A percentile compares a stretch with the other conserved stretches of the same genome.
Evolutionary conservation across 2,888 invertebrate species (phyloP).

Genomic region (Willowsia nigromaculata): DNA sequence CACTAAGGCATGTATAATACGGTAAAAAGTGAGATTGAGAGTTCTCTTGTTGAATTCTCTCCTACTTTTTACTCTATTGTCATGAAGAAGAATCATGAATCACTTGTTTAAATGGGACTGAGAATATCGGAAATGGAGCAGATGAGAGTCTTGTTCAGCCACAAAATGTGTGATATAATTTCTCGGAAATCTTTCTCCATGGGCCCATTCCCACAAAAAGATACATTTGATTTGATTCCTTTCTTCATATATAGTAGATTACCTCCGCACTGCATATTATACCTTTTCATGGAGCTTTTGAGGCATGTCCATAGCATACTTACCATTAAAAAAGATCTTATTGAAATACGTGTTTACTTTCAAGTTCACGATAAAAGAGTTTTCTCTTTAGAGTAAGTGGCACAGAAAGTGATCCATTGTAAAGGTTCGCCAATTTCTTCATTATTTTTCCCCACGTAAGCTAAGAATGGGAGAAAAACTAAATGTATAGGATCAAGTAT

Average conservation of each 20-base stretch:
- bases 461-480: neutral
- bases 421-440: conserved; percentile 35
- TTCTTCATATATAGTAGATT: neutral
- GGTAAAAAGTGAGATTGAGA: conserved; percentile 49
- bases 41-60: conserved; percentile 44
- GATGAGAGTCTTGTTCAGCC: conserved; percentile 53
- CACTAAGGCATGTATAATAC: neutral
- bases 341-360: conserved; percentile 41
- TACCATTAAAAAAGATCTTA: neutral
- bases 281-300: neutral
- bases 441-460: conserved; percentile 45
- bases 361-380: conserved; percentile 11
- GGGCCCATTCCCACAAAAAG: conserved; percentile 31
- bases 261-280: neutral
- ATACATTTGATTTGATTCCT: conserved; percentile 42
- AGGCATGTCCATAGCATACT: neutral
- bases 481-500: conserved; percentile 2
- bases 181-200: conserved; percentile 53
- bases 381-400: neutral
- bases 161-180: conserved; percentile 62
- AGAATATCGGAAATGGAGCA: conserved; percentile 64
- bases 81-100: conserved; percentile 63
- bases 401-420: conserved; percentile 47
- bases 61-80: conserved; percentile 47
- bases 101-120: conserved; percentile 67